Evolutionary conservation across 1,140 invertebrate genomes (phyloP).

Genomic region (Bombus huntii): DNA sequence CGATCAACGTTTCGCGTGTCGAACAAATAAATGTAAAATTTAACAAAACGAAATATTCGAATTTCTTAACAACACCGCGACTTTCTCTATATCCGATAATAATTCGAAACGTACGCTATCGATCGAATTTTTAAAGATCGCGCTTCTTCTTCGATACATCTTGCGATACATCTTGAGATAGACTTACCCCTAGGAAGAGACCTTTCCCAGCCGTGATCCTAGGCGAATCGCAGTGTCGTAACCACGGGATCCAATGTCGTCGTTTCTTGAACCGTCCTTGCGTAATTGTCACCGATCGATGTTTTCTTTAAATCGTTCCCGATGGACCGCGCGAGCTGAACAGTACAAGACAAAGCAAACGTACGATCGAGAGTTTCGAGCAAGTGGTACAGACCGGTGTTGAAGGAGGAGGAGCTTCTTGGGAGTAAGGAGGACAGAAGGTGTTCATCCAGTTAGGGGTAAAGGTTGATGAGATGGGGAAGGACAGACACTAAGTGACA

Average conservation of each 20-base stretch:
- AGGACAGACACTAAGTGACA: slow-evolving; percentile 77
- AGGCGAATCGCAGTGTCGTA: slow-evolving; percentile 25
- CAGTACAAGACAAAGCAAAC: slow-evolving; percentile 49
- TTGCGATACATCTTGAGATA: neutral
- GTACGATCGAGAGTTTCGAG: slow-evolving; percentile 23
- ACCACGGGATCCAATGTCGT: slow-evolving; percentile 34
- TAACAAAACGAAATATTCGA: slow-evolving; percentile 7
- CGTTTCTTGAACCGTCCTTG: neutral
- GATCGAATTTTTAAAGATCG: neutral
- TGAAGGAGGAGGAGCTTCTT: neutral
- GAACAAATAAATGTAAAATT: slow-evolving; percentile 16
- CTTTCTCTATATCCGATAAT: too few relatives aligned
- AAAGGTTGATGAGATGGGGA: neutral
- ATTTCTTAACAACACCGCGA: neutral
- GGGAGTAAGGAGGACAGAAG: neutral
- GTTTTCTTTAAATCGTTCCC: neutral
- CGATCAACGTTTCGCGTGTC: slow-evolving; percentile 21
- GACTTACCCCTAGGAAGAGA: slow-evolving; percentile 52
- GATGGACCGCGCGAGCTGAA: slow-evolving; percentile 24
- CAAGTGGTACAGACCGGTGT: neutral
- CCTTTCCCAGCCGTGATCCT: slow-evolving; percentile 27
- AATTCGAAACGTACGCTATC: neutral
- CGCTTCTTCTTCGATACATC: neutral
- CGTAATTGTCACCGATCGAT: slow-evolving; percentile 6
- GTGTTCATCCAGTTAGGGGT: neutral